These are phyloP conservation scores for Parelbella ahira DNA, from an alignment of 2,888 invertebrate species.

Conservation along the genomic window DNA sequence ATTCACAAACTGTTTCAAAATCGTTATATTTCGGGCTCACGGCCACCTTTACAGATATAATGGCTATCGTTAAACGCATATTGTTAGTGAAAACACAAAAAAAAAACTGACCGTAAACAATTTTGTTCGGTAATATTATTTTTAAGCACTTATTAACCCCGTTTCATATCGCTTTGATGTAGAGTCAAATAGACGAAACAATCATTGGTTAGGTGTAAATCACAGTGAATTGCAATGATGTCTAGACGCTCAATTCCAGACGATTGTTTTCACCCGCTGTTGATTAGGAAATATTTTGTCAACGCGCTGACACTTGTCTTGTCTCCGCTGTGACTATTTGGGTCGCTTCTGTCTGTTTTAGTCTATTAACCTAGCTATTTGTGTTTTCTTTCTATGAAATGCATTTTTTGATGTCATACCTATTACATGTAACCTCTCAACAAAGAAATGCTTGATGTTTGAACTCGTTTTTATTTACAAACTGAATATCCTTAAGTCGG, in stretches of 20 bases:
- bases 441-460: too few species aligned
- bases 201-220: constrained; percentile 46
- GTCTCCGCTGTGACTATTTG: constrained; percentile 42
- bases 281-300: constrained; percentile 45
- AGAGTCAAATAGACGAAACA: constrained; percentile 32
- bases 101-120: constrained; percentile 20
- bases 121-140: constrained; percentile 17
- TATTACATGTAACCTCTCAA: too few species aligned
- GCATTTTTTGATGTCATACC: too few species aligned
- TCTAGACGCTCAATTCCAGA: constrained; percentile 66
- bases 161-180: constrained; percentile 33
- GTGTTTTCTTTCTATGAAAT: neutral
- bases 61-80: constrained; percentile 10
- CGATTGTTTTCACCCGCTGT: constrained; percentile 51
- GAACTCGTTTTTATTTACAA: too few species aligned
- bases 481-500: too few species aligned
- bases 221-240: constrained; percentile 49
- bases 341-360: constrained; percentile 36
- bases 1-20: too few species aligned
- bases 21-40: too few species aligned
- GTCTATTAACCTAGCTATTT: neutral
- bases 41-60: too few species aligned
- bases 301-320: constrained; percentile 36
- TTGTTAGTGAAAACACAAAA: constrained; percentile 11
- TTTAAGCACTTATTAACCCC: constrained; percentile 31